Base-by-base conservation (phyloP, 35 echinoderm and acorn worm genomes). In the Apostichopus parvimensis region DNA sequence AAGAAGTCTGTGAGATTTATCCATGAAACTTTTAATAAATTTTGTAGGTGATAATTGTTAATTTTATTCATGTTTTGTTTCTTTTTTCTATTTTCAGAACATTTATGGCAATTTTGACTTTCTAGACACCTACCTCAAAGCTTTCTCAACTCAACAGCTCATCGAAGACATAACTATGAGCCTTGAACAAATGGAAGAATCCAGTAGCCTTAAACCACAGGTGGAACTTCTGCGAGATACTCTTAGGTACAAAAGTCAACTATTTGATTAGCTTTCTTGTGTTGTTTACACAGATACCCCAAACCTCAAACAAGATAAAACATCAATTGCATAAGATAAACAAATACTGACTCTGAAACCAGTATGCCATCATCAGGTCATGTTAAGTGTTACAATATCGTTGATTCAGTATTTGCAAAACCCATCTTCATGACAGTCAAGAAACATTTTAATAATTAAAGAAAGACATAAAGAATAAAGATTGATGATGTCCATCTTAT, bases 81-180 rank as follows among this genome's bases (percentile, higher is more conserved):
- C 59, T 17, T n/a, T 4, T 22, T 58, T 66, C 64, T 59, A 6
- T 55, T 14, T 56, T n/a, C 88, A 95, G 96, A 78, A 90, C 20
- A 80, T 91, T 6, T 92, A 93, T 93, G 94, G 96, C 24, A 95
- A 98, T 92, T 98, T 94, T 92, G 91, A 89, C 45, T 95, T 98
- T 79, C 57, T 98, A 55, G 78, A 92, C 57, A 83, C 94, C 9
- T 82, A 80, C 18, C 66, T 94, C 9, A 57, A 77, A 26, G 96
- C 94, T 22, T 86, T 90, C 71, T 95, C 94, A 59, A 92, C 92
- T 12, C 92, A 95, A 73, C 87, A 95, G 83, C 55, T 95, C 56
- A 94, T 98, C 56, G 96, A 98, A 64, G 94, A 98, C 60, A 85
- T 97, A 18, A 82, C 77, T 1, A 92, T 93, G 94, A 93, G 90